Evolutionary conservation across 1,140 invertebrate genomes (phyloP).

Genomic region (Wasmannia auropunctata): DNA sequence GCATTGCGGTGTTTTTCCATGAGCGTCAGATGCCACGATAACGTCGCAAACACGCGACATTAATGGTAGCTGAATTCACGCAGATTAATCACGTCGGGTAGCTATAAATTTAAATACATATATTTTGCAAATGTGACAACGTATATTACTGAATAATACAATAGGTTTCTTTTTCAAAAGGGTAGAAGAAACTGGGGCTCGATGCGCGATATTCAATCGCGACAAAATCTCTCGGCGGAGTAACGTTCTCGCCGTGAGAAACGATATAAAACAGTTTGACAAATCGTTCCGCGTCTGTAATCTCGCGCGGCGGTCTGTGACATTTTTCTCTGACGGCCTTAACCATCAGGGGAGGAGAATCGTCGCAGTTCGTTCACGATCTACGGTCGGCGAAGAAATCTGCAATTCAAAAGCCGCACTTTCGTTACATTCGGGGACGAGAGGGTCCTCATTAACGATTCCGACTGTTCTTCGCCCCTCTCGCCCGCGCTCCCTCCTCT

Average conservation of each 20-base stretch:
- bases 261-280: neutral
- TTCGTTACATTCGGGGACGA: conserved; percentile 60
- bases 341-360: neutral
- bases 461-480: conserved; percentile 19
- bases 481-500: neutral
- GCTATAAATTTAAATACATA: neutral
- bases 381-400: conserved; percentile 39
- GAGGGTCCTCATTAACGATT: conserved; percentile 72
- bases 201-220: neutral
- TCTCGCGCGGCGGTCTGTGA: neutral
- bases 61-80: neutral
- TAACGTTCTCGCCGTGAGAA: neutral
- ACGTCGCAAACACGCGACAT: neutral
- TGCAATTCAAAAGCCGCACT: conserved; percentile 69
- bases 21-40: neutral
- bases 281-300: conserved; percentile 44
- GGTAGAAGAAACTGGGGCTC: neutral
- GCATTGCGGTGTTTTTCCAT: conserved; percentile 41
- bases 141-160: neutral
- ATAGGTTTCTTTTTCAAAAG: neutral
- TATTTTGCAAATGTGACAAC: neutral
- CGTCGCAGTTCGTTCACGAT: conserved; percentile 19
- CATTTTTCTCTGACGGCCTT: conserved; percentile 19
- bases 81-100: neutral
- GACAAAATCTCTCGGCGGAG: neutral